Conservation (phyloP, 1,140 invertebrate genomes). For the Himalopsyche phryganea region DNA sequence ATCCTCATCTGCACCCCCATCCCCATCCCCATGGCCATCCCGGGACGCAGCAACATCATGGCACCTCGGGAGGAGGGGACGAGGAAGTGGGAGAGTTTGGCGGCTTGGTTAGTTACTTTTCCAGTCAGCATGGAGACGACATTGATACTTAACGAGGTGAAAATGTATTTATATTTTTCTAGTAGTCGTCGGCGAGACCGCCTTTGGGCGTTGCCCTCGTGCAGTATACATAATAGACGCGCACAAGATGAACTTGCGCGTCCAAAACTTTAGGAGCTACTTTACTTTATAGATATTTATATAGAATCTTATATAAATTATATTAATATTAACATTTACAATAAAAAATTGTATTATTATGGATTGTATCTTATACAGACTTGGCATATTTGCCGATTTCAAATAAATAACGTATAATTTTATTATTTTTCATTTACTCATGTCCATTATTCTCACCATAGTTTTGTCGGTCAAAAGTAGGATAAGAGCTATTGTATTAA, state of each 20-base stretch:
- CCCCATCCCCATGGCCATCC: constrained; percentile 17
- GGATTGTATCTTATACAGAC: constrained; percentile 19
- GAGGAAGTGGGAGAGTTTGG: constrained; percentile 70
- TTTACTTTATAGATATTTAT: constrained; percentile 22
- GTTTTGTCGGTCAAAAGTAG: too few relatives aligned
- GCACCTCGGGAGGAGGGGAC: constrained; percentile 38
- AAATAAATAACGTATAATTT: constrained; percentile 11
- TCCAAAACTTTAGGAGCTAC: constrained; percentile 16
- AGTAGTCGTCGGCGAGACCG: background rate
- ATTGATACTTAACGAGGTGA: constrained; percentile 54
- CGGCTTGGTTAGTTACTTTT: constrained; percentile 84
- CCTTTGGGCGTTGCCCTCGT: background rate
- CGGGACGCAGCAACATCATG: constrained; percentile 37
- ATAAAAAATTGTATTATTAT: constrained; percentile 20
- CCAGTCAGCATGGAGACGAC: constrained; percentile 77
- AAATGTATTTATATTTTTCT: constrained; percentile 27
- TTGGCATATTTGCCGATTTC: constrained; percentile 21
- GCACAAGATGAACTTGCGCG: background rate
- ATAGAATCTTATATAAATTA: constrained; percentile 23
- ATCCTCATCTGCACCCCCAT: background rate
- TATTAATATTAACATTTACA: constrained; percentile 28
- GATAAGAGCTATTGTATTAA: too few relatives aligned
- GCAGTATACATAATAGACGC: background rate
- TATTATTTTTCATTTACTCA: too few relatives aligned
- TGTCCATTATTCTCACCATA: too few relatives aligned